phyloP scores from a whole-genome alignment of 2,797 vertebrate genomes.

The Cirrhinus mrigala region DNA sequence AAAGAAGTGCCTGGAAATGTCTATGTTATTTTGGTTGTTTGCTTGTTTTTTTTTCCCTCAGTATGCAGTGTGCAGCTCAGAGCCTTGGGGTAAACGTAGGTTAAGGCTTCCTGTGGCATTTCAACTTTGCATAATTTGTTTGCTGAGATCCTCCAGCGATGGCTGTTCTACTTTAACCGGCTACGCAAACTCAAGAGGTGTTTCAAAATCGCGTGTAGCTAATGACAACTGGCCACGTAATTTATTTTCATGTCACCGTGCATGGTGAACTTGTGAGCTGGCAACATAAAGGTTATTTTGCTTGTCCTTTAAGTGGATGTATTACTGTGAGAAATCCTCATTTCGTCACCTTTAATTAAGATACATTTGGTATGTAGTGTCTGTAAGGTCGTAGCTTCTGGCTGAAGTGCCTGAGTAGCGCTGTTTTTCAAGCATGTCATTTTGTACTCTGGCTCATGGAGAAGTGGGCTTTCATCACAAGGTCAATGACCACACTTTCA shows the following conservation, averaged over 20 bases:
- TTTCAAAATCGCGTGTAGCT: slow-evolving; percentile 29
- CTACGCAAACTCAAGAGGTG: slow-evolving; percentile 32
- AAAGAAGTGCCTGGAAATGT: slow-evolving; percentile 36
- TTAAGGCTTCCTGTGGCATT: slow-evolving; percentile 61
- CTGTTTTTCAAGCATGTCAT: slow-evolving; percentile 22
- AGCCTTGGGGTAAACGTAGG: slow-evolving; percentile 56
- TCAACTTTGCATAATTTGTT: slow-evolving; percentile 63
- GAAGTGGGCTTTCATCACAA: slow-evolving; percentile 45
- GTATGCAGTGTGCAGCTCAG: slow-evolving; percentile 50
- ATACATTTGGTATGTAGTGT: slow-evolving; percentile 21
- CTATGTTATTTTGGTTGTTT: slow-evolving; percentile 34
- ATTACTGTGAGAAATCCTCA: slow-evolving; percentile 21
- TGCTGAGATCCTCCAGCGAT: slow-evolving; percentile 54
- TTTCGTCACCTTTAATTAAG: slow-evolving; percentile 47
- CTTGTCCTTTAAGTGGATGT: slow-evolving; percentile 40
- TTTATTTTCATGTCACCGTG: slow-evolving; percentile 27
- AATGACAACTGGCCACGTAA: slow-evolving; percentile 25
- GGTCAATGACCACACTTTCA: slow-evolving; percentile 44
- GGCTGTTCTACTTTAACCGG: slow-evolving; percentile 57
- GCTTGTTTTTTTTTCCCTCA: slow-evolving; percentile 37
- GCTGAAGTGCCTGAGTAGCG: slow-evolving; percentile 14
- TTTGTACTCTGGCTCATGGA: slow-evolving; percentile 10
- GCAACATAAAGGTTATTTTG: slow-evolving; percentile 35
- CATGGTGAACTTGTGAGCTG: not conserved
- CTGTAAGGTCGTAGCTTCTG: slow-evolving; percentile 24